Base-by-base conservation (phyloP, 2,113 vertebrate species). In the Cardinalis cardinalis region DNA sequence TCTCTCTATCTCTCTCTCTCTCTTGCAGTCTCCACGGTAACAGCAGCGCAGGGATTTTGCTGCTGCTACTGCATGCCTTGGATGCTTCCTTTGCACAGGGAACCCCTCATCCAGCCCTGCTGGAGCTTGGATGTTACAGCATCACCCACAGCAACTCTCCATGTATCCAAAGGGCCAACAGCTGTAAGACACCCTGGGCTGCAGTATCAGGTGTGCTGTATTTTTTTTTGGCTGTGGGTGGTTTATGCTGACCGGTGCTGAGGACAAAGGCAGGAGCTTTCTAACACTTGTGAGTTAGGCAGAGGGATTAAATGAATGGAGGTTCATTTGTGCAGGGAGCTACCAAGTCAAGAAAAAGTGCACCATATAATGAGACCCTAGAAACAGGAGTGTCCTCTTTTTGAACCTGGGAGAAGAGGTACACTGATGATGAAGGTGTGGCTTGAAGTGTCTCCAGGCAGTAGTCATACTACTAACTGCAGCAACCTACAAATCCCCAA, bases 21-120 rank as follows among this genome's bases (percentile, higher is more conserved):
- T 31, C 61, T 81, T n/a, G 3, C 84, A 91, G 94, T 97, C 95
- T 97, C 97, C 96, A 97, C 5, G 60, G 97, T 88, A 97, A 97
- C 96, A 69, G 65, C 69, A 88, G 88, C 52, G 26, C 72, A 21
- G 12, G 49, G 53, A 70, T 88, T 90, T 60, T 96, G 78, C 66
- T 86, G 60, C 32, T 85, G 40, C 24, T 65, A 0, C 44, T 85
- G 69, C 46, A 10, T 58, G n/a, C 23, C 96, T 96, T 88, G 58
- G 95, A 96, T 21, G 83, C 71, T 91, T 75, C 38, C 53, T 93
- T 74, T 94, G 70, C 84, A 32, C 52, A 64, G 69, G 53, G 58
- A 96, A 82, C n/a, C 12, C 5, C 43, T 78, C 1, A 0, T 9
- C 34, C 55, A 51, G 12, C 29, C 56, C 23, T 88, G 28, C 34